A percentile compares a stretch with the other conserved stretches of the same genome.
Conservation (phyloP, 2,113 vertebrate genomes). For the Dolichallabes microphthalmus region DNA sequence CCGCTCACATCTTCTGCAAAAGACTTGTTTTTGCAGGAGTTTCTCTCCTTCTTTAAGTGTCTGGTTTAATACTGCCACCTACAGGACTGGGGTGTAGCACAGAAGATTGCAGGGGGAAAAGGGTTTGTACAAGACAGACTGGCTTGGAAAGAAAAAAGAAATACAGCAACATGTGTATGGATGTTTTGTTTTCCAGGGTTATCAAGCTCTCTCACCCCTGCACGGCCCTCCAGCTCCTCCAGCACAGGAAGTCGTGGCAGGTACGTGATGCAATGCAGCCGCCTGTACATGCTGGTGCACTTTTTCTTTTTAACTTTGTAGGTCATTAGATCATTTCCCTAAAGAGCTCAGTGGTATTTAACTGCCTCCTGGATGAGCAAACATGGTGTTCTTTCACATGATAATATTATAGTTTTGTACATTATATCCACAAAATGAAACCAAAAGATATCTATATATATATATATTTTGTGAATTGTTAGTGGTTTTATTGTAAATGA, state of each 20-base stretch:
- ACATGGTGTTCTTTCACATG: not conserved
- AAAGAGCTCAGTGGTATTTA: not conserved
- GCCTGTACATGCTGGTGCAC: not conserved
- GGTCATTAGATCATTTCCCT: not conserved
- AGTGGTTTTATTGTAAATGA: not conserved
- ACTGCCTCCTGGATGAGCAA: not conserved
- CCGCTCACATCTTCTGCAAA: no score
- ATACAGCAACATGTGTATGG: not conserved
- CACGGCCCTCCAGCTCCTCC: conserved; percentile 93
- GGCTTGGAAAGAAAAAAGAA: not conserved
- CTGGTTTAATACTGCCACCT: no score
- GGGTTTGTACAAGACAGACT: no score
- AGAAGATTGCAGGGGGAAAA: no score
- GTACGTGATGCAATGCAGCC: conserved; percentile 62
- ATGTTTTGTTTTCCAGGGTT: conserved; percentile 73
- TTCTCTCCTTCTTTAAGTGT: no score
- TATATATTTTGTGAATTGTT: not conserved
- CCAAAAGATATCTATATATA: no score
- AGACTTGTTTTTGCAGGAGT: no score
- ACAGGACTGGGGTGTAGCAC: no score
- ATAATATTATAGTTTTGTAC: no score
- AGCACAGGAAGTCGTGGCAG: conserved; percentile 98
- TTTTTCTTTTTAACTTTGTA: not conserved
- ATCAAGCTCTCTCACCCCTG: conserved; percentile 91
- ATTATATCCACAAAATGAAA: no score